Conservation (phyloP, 2,888 invertebrate genomes). For the Strigamia maritima region DNA sequence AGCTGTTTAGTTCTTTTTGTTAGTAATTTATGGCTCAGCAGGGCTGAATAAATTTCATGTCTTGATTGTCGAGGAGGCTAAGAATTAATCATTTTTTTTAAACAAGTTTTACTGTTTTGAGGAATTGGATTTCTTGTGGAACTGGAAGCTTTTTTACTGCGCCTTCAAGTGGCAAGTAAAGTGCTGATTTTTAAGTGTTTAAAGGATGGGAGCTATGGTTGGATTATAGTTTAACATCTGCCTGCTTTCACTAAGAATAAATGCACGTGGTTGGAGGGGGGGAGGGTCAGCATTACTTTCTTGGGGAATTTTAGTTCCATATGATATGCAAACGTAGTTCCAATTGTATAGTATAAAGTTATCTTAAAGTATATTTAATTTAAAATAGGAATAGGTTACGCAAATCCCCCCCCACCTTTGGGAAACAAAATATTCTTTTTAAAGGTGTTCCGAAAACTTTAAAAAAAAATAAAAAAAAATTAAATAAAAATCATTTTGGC, state of each 20-base stretch:
- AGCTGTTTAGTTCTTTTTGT: not conserved
- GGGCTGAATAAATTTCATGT: too few species aligned
- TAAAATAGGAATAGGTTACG: too few species aligned
- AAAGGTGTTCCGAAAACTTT: too few species aligned
- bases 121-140: not conserved
- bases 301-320: not conserved
- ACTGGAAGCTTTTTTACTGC: not conserved
- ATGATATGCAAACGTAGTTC: not conserved
- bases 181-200: slow-evolving; percentile 10
- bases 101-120: not conserved
- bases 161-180: not conserved
- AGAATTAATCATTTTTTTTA: too few species aligned
- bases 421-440: too few species aligned
- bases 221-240: not conserved
- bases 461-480: too few species aligned
- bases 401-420: too few species aligned
- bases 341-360: too few species aligned
- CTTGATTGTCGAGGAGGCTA: too few species aligned
- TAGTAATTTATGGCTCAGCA: not conserved
- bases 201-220: not conserved
- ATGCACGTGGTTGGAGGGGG: not conserved
- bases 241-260: not conserved
- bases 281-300: not conserved
- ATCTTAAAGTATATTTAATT: too few species aligned
- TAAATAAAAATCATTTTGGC: too few species aligned